Evolutionary conservation across 2,797 vertebrate genomes (phyloP).

Genomic region (Epinephelus awoara): DNA sequence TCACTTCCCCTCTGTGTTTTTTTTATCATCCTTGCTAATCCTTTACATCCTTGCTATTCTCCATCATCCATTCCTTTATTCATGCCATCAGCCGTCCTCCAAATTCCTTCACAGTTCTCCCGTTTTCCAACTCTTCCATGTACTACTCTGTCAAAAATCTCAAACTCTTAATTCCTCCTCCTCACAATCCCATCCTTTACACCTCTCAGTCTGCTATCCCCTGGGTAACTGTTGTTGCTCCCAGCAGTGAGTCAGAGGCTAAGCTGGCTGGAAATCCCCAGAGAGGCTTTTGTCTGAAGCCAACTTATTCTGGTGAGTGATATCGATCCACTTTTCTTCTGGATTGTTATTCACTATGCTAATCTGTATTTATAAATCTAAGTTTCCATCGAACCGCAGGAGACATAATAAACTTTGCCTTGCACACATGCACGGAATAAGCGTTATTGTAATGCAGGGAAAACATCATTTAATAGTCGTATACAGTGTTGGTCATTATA

Average conservation of each 20-base stretch:
- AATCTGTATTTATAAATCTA: conserved; percentile 95
- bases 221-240: conserved; percentile 65
- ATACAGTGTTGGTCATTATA: conserved; percentile 94
- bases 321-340: conserved; percentile 90
- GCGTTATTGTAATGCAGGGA: conserved; percentile 93
- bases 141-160: conserved; percentile 61
- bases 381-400: conserved; percentile 91
- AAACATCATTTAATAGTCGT: conserved; percentile 93
- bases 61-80: conserved; percentile 58
- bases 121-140: conserved; percentile 39
- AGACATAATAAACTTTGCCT: conserved; percentile 93
- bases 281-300: conserved; percentile 87
- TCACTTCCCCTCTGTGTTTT: conserved; percentile 50
- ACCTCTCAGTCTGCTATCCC: conserved; percentile 51
- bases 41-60: conserved; percentile 60
- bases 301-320: conserved; percentile 92
- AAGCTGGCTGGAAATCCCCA: conserved; percentile 71
- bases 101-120: conserved; percentile 56
- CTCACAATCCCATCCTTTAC: conserved; percentile 54
- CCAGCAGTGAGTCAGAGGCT: conserved; percentile 73
- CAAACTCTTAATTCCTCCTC: conserved; percentile 66
- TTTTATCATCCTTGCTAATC: conserved; percentile 70
- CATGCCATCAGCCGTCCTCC: conserved; percentile 52
- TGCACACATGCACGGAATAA: conserved; percentile 90
- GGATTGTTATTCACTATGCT: conserved; percentile 97